Evolutionary conservation across 2,888 invertebrate genomes (phyloP).

Genomic region (Stramonita haemastoma): DNA sequence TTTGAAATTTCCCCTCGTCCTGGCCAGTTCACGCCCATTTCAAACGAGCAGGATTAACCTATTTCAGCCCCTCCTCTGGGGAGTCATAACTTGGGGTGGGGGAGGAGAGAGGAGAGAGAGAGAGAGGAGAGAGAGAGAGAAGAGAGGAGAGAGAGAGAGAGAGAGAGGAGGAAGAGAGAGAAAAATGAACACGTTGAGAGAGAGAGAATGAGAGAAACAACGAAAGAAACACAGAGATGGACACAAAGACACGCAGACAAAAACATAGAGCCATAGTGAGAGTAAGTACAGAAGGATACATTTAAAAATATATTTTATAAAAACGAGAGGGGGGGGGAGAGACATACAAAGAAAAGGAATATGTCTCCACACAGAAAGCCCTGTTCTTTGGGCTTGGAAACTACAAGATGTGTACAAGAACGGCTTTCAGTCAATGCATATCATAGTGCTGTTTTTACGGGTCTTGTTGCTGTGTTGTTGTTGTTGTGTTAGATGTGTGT

Average conservation of each 20-base stretch:
- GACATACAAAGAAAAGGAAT: too few species aligned
- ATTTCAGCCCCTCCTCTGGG: neutral
- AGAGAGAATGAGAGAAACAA: neutral
- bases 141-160: neutral
- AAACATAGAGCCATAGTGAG: neutral
- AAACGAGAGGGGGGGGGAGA: too few species aligned
- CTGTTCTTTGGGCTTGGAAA: too few species aligned
- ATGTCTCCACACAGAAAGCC: too few species aligned
- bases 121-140: neutral
- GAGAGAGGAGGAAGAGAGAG: neutral
- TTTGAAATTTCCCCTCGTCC: neutral
- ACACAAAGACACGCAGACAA: neutral
- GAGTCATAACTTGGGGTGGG: neutral
- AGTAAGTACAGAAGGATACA: neutral
- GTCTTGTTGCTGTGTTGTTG: too few species aligned
- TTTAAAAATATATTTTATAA: too few species aligned
- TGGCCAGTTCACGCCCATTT: neutral
- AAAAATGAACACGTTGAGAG: too few species aligned
- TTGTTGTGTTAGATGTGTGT: too few species aligned
- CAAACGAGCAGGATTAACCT: constrained; percentile 21
- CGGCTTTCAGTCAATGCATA: too few species aligned
- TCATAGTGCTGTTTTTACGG: too few species aligned
- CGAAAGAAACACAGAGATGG: neutral
- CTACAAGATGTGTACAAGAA: too few species aligned
- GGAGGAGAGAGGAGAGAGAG: neutral